Percentiles rank a stretch among this genome's conserved stretches.
Evolutionary conservation across 1,140 invertebrate genomes (phyloP).

Genomic region (Panagrolaimus sp.): DNA sequence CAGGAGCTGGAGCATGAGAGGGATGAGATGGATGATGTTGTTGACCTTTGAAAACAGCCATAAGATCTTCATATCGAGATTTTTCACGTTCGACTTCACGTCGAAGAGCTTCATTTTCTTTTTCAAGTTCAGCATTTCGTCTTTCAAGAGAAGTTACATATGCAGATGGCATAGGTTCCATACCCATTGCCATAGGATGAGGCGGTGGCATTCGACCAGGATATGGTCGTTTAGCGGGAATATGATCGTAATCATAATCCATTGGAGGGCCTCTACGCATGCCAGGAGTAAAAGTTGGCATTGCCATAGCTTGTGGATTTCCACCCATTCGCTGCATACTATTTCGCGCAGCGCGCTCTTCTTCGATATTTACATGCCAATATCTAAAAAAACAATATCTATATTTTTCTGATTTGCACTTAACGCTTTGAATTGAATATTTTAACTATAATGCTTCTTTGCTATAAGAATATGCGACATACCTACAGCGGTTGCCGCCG

Average conservation of each 20-base stretch:
- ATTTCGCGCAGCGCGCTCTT: background rate
- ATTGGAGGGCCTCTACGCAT: background rate
- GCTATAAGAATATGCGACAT: too few species aligned
- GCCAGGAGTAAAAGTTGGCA: background rate
- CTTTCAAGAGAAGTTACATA: slow-evolving; percentile 9
- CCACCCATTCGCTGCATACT: background rate
- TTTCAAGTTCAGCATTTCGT: slow-evolving; percentile 13
- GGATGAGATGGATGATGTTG: background rate
- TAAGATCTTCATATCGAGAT: slow-evolving; percentile 13
- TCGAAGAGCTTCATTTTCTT: slow-evolving; percentile 4
- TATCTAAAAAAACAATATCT: slow-evolving; percentile 6
- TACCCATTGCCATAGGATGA: background rate
- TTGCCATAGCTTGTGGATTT: background rate
- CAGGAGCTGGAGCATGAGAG: background rate
- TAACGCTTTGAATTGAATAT: too few species aligned
- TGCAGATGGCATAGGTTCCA: background rate
- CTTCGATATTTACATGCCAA: slow-evolving; percentile 9
- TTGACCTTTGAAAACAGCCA: slow-evolving; percentile 5
- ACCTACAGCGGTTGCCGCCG: too few species aligned
- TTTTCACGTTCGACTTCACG: slow-evolving; percentile 1
- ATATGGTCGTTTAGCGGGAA: background rate
- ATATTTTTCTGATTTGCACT: too few species aligned
- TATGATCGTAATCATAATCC: slow-evolving; percentile 12
- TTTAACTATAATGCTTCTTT: too few species aligned
- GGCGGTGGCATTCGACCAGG: slow-evolving; percentile 1